These are phyloP conservation scores for Campopleginae sp. DNA, from an alignment of 2,888 invertebrate genomes.

Conservation along the genomic window DNA sequence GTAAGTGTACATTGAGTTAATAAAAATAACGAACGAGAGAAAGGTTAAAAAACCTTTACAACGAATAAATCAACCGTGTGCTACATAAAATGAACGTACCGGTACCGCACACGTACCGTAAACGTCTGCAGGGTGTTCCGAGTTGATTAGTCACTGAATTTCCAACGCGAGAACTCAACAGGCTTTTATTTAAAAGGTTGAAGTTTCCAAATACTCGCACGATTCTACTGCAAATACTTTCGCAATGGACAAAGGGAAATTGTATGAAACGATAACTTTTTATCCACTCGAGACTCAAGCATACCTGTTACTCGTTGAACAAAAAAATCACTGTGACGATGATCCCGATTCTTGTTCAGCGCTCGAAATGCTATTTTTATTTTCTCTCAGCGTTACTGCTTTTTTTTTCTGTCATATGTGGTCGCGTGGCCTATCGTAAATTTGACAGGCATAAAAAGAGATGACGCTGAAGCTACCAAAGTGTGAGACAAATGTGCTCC, in stretches of 20 bases:
- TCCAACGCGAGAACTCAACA: too few species aligned
- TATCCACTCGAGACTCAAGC: background rate
- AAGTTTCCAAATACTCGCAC: background rate
- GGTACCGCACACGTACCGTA: background rate
- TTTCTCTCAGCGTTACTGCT: background rate
- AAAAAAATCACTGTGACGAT: background rate
- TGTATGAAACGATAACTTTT: background rate
- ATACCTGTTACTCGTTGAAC: background rate
- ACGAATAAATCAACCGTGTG: slow-evolving; percentile 36
- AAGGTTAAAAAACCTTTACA: slow-evolving; percentile 3
- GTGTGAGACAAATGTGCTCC: slow-evolving; percentile 52
- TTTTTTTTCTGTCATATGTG: slow-evolving; percentile 20
- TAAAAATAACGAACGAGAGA: background rate
- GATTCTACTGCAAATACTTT: background rate
- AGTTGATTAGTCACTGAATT: background rate
- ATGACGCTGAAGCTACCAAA: slow-evolving; percentile 36
- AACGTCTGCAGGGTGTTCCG: background rate
- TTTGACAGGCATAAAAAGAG: slow-evolving; percentile 46
- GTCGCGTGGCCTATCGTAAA: slow-evolving; percentile 57
- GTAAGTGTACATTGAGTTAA: slow-evolving; percentile 1
- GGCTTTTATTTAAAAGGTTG: background rate
- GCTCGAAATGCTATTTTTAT: background rate
- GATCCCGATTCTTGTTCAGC: background rate
- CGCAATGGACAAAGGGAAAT: background rate
- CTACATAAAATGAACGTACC: background rate